A percentile compares a stretch with the other conserved stretches of the same genome.
Conservation (phyloP, 2,888 invertebrate species). For the Keiferia lycopersicella region DNA sequence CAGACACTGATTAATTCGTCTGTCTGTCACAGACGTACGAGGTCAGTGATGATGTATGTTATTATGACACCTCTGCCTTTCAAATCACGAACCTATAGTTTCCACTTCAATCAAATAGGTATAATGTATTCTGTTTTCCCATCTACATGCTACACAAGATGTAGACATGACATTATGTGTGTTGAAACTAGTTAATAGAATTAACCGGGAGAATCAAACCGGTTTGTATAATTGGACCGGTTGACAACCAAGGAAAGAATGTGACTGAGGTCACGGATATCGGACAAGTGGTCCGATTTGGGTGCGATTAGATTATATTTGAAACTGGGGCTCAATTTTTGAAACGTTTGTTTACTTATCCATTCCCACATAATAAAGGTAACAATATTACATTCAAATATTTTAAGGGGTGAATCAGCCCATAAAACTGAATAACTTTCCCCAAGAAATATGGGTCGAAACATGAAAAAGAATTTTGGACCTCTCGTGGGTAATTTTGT, state of each 20-base stretch:
- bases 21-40: too few species aligned
- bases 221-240: constrained; percentile 28
- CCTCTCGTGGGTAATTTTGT: too few species aligned
- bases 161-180: not conserved
- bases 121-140: not conserved
- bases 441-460: too few species aligned
- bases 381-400: too few species aligned
- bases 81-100: not conserved
- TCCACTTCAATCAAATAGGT: not conserved
- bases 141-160: not conserved
- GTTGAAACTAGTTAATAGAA: not conserved
- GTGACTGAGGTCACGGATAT: constrained; percentile 29
- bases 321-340: too few species aligned
- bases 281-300: constrained; percentile 27
- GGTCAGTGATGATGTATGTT: not conserved
- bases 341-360: too few species aligned
- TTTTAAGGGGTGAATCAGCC: too few species aligned
- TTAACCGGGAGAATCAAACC: constrained; percentile 32
- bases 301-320: constrained; percentile 23
- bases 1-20: too few species aligned
- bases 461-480: too few species aligned
- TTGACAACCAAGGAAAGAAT: constrained; percentile 32
- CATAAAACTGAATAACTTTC: too few species aligned
- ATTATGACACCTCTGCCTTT: too few species aligned
- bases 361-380: too few species aligned